These are phyloP conservation scores for Oreocharis arfaki DNA, from an alignment of 2,113 vertebrate species.

Conservation along the genomic window DNA sequence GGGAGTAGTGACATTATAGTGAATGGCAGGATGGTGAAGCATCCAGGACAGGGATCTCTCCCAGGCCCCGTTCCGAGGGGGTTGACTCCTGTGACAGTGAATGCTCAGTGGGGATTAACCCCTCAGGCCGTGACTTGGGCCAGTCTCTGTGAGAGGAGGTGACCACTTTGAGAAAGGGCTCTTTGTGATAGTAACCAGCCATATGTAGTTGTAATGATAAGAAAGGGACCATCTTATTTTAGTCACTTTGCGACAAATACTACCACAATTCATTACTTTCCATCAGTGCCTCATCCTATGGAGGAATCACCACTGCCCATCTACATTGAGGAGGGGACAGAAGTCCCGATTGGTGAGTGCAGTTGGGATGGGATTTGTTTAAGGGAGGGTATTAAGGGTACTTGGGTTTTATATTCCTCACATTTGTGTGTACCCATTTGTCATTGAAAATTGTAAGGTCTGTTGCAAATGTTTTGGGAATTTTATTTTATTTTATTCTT, in stretches of 20 bases:
- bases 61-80: background rate
- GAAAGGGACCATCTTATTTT: slow-evolving; percentile 59
- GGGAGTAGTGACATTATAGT: background rate
- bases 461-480: slow-evolving; percentile 6
- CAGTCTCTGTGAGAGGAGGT: background rate
- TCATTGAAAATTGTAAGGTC: slow-evolving; percentile 27
- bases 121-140: background rate
- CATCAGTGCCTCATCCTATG: slow-evolving; percentile 72
- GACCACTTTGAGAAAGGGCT: background rate
- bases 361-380: slow-evolving; percentile 62
- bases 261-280: slow-evolving; percentile 74
- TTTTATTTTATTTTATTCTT: slow-evolving; percentile 10
- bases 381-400: slow-evolving; percentile 48
- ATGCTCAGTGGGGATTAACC: background rate
- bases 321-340: slow-evolving; percentile 70
- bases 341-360: slow-evolving; percentile 70
- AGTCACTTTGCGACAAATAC: slow-evolving; percentile 68
- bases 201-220: slow-evolving; percentile 48
- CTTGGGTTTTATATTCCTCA: slow-evolving; percentile 49
- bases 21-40: background rate
- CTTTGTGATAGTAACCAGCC: slow-evolving; percentile 19
- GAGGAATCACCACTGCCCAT: slow-evolving; percentile 71
- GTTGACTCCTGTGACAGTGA: background rate
- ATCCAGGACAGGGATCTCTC: background rate
- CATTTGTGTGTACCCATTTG: slow-evolving; percentile 15